phyloP scores from a whole-genome alignment of 2,888 invertebrate genomes.

The Lysandra bellargus region DNA sequence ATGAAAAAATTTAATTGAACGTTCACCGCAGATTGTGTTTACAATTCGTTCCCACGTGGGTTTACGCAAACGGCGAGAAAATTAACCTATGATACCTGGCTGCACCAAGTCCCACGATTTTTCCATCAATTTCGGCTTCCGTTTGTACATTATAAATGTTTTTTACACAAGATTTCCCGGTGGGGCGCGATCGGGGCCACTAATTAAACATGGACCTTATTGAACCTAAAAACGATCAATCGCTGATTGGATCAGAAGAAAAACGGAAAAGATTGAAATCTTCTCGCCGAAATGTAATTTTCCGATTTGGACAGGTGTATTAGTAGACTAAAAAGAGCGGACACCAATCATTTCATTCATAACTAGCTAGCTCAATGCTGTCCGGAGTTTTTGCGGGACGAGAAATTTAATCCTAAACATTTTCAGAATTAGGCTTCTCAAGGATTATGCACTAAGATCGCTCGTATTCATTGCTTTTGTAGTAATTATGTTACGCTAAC shows the following conservation, averaged over 20 bases:
- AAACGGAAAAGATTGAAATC: constrained; percentile 17
- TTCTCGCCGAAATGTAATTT: constrained; percentile 10
- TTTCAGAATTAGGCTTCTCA: not conserved
- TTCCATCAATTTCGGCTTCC: constrained; percentile 2
- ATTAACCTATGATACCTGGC: constrained; percentile 22
- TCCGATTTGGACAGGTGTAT: constrained; percentile 18
- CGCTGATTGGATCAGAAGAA: constrained; percentile 10
- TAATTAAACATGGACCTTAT: constrained; percentile 5
- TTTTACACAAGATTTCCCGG: constrained; percentile 18
- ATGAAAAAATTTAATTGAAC: constrained; percentile 17
- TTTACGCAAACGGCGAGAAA: constrained; percentile 31
- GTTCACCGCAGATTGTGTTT: constrained; percentile 31
- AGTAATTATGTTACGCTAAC: not conserved
- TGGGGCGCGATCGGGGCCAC: not conserved
- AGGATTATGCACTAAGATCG: not conserved
- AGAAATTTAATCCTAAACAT: constrained; percentile 16
- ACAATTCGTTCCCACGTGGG: constrained; percentile 25
- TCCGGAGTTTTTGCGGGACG: not conserved
- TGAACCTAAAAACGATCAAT: constrained; percentile 2
- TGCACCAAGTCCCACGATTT: not conserved
- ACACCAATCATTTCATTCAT: not conserved
- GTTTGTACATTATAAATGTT: constrained; percentile 5
- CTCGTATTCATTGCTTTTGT: not conserved
- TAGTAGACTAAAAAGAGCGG: constrained; percentile 19
- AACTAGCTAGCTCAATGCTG: constrained; percentile 15